Percentiles rank a stretch among this genome's conserved stretches.
Conservation (phyloP, 2,113 vertebrate genomes). For the Elaphurus davidianus region DNA sequence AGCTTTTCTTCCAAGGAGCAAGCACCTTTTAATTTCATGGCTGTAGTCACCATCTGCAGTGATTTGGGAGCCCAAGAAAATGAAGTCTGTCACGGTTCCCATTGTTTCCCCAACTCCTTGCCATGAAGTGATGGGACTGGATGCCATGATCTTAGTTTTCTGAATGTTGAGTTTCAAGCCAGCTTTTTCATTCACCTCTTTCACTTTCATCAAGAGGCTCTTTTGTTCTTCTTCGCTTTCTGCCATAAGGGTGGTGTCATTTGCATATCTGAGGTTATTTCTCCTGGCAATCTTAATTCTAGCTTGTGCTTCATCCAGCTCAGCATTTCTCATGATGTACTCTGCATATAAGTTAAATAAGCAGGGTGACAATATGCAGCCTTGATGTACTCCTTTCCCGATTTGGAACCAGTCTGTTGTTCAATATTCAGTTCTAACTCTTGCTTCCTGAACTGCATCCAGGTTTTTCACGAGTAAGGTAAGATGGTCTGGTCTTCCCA, state of each 20-base stretch:
- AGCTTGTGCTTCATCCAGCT: neutral
- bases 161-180: neutral
- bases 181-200: neutral
- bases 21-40: neutral
- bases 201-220: neutral
- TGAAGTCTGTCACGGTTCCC: neutral
- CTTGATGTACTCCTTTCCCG: accelerated
- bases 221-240: neutral
- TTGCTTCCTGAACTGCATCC: neutral
- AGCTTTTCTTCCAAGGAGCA: neutral
- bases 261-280: neutral
- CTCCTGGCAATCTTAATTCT: neutral
- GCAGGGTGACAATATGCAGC: neutral
- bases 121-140: neutral
- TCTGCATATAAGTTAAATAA: neutral
- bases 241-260: neutral
- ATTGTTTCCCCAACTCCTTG: neutral
- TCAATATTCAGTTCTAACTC: neutral
- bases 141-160: neutral
- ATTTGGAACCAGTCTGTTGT: neutral
- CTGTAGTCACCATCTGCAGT: neutral
- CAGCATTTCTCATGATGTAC: neutral
- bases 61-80: neutral
- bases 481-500: neutral
- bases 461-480: neutral